Conservation (phyloP, 2,113 vertebrate species). For the Prionailurus viverrinus region DNA sequence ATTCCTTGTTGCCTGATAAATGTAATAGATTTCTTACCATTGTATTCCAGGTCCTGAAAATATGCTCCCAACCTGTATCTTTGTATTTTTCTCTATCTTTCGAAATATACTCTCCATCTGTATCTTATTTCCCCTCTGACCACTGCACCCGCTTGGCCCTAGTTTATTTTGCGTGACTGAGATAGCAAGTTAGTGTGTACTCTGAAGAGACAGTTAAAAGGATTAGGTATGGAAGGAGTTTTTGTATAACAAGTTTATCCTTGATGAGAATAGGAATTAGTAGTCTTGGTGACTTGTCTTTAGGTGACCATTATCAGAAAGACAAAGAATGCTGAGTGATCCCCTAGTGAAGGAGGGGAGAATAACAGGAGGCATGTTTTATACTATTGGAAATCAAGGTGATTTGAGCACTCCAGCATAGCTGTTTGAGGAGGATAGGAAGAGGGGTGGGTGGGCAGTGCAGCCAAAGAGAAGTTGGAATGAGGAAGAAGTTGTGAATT, state of each 20-base stretch:
- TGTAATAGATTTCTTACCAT: not conserved
- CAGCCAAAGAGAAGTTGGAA: not conserved
- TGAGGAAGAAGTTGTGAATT: not conserved
- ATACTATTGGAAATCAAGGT: not conserved
- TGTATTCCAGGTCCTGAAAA: not conserved
- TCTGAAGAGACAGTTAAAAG: not conserved
- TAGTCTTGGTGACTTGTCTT: not conserved
- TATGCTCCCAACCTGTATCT: not conserved
- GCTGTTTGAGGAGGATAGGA: not conserved
- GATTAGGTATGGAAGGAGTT: not conserved
- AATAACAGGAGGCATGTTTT: not conserved
- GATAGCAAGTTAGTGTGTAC: not conserved
- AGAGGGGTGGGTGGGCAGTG: not conserved
- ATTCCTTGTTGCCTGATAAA: not conserved
- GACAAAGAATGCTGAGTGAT: not conserved
- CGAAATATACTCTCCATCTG: not conserved
- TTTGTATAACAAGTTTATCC: constrained; percentile 33
- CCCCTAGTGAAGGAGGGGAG: not conserved
- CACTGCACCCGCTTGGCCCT: not conserved
- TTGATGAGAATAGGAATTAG: constrained; percentile 34
- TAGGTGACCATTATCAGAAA: not conserved
- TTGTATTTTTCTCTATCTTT: not conserved
- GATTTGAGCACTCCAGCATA: not conserved
- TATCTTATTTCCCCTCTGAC: not conserved
- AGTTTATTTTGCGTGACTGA: not conserved